phyloP scores from a whole-genome alignment of 2,888 invertebrate genomes.

The Rhabditoides inermis region DNA sequence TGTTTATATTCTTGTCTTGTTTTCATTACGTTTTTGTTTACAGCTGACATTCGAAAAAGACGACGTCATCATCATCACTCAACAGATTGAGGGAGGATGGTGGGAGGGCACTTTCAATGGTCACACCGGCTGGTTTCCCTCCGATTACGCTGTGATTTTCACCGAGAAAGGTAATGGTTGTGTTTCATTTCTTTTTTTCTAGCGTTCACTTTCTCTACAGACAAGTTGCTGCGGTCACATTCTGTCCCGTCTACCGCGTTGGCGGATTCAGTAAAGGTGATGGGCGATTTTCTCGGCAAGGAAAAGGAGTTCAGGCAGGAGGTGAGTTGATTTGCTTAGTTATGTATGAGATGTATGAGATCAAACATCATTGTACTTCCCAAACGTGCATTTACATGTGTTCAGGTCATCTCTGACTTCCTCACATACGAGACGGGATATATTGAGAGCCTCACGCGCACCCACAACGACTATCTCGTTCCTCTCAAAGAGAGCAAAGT shows the following conservation, averaged over 20 bases:
- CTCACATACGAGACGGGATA: slow-evolving; percentile 21
- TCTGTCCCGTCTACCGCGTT: slow-evolving; percentile 22
- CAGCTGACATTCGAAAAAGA: slow-evolving; percentile 87
- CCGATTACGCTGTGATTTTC: slow-evolving; percentile 26
- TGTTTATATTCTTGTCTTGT: too few species aligned
- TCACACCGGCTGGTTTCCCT: slow-evolving; percentile 49
- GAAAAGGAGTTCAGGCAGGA: slow-evolving; percentile 7
- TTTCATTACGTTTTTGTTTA: too few species aligned
- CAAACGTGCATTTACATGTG: background rate
- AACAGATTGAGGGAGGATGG: slow-evolving; percentile 83
- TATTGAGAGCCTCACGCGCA: slow-evolving; percentile 20
- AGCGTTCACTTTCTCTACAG: slow-evolving; percentile 10
- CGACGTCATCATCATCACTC: slow-evolving; percentile 89
- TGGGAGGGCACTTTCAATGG: slow-evolving; percentile 85
- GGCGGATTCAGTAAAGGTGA: slow-evolving; percentile 8
- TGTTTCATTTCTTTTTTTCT: background rate
- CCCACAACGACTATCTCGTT: slow-evolving; percentile 14
- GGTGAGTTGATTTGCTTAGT: background rate
- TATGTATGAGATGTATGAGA: background rate
- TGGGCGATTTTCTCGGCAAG: slow-evolving; percentile 11
- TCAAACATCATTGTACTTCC: too few species aligned
- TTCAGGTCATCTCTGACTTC: slow-evolving; percentile 13
- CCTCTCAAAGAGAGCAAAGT: slow-evolving; percentile 17
- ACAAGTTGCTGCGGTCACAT: slow-evolving; percentile 16
- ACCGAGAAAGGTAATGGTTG: slow-evolving; percentile 23